Evolutionary conservation across 2,888 invertebrate species (phyloP), one percentile per base, ranked within the genome.

Genomic region (Microctonus hyperodae): DNA sequence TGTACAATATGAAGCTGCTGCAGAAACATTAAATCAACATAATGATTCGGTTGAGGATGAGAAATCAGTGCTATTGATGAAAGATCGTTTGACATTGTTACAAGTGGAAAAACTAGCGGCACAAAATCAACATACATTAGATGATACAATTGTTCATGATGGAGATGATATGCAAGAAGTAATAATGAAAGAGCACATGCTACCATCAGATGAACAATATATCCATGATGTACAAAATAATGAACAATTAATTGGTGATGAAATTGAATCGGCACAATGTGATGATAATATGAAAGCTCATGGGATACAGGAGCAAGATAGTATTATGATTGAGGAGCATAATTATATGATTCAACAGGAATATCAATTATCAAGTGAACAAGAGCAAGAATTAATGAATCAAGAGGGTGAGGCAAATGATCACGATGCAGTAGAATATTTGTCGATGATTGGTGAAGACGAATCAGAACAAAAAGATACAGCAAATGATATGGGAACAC

Each of bases 1-100:
- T 22, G 65, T 56, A n/a, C 71, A 74, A 67, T 78, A 79, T 53
- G 70, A 73, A 25, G 60, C 63, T 35, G 56, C 69, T 0, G 44
- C 62, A 0, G 70, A 72, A 64, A 28, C 48, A 9, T 63, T 10
- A 50, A 37, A 9, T 28, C 16, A 10, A 16, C n/a, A n/a, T n/a
- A n/a, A n/a, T n/a, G 69, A 74, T 60, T 13, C n/a, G 4, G 73
- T 69, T n/a, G 65, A 71, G 25, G 72, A 70, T 13, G 74, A 72
- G 3, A 77, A 77, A 40, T 65, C 77, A 0, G 20, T 3, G 2
- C 69, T 73, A 0, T 70, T 80, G 25, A 60, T 81, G 16, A 81
- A 82, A 67, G 79, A 81, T 69, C 76, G 81, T 48, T 71, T 82
- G 53, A 78, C 79, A 10, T 70, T 83, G 9, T 69, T 82, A 28